Evolutionary conservation across 2,888 invertebrate species (phyloP), one percentile per base, ranked within the genome.

Genomic region (Ochropleura plecta): DNA sequence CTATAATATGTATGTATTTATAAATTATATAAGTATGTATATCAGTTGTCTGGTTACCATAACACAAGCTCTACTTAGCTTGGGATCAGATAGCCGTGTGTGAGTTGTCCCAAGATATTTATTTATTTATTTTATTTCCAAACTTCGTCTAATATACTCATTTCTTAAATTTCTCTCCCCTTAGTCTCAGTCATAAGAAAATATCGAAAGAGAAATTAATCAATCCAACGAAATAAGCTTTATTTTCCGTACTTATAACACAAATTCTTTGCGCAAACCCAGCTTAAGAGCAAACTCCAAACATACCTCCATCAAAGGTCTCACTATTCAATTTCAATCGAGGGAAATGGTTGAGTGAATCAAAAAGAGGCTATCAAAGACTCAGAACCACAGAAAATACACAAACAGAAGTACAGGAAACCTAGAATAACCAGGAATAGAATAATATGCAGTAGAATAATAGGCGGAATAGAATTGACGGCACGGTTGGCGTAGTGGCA

Each of bases 271-370:
- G 8, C 16, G n/a, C 55, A 10, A 65, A 60, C 44, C 53, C 57
- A 70, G 66, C 51, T 67, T 65, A 82, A 42, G 44, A 69, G 42
- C 69, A 49, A 69, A 64, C 42, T 73, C 49, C 60, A 68, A 66
- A 42, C 60, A 49, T 73, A 75, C 70, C 70, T 46, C 46, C 48
- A 65, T 69, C 68, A 83, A 83, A 81, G 68, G 59, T 60, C 44
- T 55, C 67, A 78, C 85, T 82, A 85, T 85, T 84, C 74, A 86
- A 79, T 83, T 85, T 60, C 49, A 65, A 65, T 82, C 69, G 59
- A 18, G 51, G 44, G 42, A 69, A 78, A 78, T 53, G 83, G 75
- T 74, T 76, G 70, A 82, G 63, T 67, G 68, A 70, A 30, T 76
- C 63, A 64, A 73, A 73, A 80, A 80, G 77, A 69, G 66, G 63